A percentile compares a stretch with the other conserved stretches of the same genome.
phyloP scores from a whole-genome alignment of 2,797 vertebrate genomes.

The Acridotheres tristis region DNA sequence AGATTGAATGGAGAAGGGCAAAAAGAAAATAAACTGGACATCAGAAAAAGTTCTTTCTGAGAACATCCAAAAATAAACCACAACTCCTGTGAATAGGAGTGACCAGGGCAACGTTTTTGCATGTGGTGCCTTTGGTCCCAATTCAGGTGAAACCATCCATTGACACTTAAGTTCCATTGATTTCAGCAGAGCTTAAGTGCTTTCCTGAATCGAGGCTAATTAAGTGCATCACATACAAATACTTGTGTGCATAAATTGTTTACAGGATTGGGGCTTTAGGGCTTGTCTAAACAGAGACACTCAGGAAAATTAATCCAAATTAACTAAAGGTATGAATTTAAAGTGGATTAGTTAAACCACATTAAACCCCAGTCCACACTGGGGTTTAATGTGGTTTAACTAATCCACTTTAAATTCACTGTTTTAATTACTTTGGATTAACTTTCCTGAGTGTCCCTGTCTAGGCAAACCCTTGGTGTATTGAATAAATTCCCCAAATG shows the following conservation, averaged over 20 bases:
- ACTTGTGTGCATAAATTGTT: slow-evolving; percentile 63
- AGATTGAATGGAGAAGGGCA: neutral
- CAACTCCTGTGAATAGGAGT: neutral
- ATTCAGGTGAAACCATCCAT: neutral
- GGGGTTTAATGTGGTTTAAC: slow-evolving; percentile 67
- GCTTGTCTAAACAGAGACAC: slow-evolving; percentile 70
- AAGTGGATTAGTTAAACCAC: slow-evolving; percentile 70
- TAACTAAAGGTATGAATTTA: slow-evolving; percentile 72
- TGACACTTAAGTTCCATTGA: slow-evolving; percentile 53
- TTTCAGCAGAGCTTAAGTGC: slow-evolving; percentile 43
- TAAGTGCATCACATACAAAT: slow-evolving; percentile 62
- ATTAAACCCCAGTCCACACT: neutral
- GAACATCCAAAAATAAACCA: neutral
- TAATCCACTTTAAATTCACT: slow-evolving; percentile 72
- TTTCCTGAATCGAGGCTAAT: slow-evolving; percentile 46
- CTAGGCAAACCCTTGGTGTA: slow-evolving; percentile 55
- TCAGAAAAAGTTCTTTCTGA: neutral
- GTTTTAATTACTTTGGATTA: slow-evolving; percentile 72
- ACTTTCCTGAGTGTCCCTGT: slow-evolving; percentile 68
- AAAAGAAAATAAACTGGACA: neutral
- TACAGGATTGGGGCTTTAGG: slow-evolving; percentile 67
- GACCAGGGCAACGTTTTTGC: neutral
- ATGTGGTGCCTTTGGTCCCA: neutral
- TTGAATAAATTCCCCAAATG: slow-evolving; percentile 63
- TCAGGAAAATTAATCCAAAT: slow-evolving; percentile 73